A percentile compares a stretch with the other conserved stretches of the same genome.
Evolutionary conservation across 2,888 invertebrate species (phyloP).

Genomic region (Limenitis camilla): DNA sequence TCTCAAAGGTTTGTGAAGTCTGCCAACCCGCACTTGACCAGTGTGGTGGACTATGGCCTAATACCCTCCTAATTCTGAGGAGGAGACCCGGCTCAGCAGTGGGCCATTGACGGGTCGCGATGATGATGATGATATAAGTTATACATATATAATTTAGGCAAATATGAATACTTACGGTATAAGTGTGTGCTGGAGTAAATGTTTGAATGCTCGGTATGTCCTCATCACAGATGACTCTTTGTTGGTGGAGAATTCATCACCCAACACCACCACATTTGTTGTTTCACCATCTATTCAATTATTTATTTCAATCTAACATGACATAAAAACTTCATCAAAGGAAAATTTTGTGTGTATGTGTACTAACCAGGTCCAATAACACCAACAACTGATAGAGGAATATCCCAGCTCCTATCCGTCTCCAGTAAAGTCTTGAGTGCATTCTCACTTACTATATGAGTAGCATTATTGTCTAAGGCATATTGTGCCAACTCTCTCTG

Average conservation of each 20-base stretch:
- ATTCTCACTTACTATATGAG: constrained; percentile 41
- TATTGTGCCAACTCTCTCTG: constrained; percentile 45
- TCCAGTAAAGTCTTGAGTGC: constrained; percentile 47
- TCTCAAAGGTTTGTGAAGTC: too few species aligned
- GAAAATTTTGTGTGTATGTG: background rate
- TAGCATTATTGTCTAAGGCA: constrained; percentile 33
- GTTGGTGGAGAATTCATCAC: constrained; percentile 39
- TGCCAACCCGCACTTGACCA: too few species aligned
- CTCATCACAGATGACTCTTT: constrained; percentile 39
- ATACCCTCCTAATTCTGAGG: too few species aligned
- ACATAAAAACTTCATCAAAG: too few species aligned
- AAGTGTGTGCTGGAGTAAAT: constrained; percentile 40
- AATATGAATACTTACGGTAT: constrained; percentile 42
- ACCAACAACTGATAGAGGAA: constrained; percentile 43
- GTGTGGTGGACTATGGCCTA: too few species aligned
- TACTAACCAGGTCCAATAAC: constrained; percentile 33
- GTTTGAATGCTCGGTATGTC: constrained; percentile 42
- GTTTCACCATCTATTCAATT: constrained; percentile 41
- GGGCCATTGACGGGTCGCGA: too few species aligned
- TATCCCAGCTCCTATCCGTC: constrained; percentile 37
- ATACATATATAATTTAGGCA: background rate
- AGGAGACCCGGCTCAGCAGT: too few species aligned
- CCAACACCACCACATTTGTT: constrained; percentile 44
- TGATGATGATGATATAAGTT: too few species aligned
- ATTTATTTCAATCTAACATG: background rate